Evolutionary conservation across 2,113 vertebrate species (phyloP).

Genomic region (Paedocypris sp.): DNA sequence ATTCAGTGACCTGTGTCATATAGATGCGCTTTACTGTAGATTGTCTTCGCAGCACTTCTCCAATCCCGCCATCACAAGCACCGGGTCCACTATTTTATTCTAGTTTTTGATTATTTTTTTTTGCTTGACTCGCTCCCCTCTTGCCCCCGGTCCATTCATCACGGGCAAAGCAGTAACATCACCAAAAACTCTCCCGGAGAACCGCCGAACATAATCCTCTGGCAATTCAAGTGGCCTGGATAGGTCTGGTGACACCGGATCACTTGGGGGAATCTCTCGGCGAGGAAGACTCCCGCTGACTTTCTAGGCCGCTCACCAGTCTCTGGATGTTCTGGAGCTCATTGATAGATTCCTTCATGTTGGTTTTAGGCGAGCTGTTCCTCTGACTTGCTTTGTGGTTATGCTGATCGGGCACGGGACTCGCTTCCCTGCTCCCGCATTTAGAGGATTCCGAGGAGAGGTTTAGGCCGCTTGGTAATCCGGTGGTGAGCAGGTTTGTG

Average conservation of each 20-base stretch:
- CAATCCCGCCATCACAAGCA: constrained; percentile 29
- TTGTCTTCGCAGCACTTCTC: constrained; percentile 37
- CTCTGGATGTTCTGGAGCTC: constrained; percentile 97
- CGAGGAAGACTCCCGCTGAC: constrained; percentile 76
- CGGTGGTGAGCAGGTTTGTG: constrained; percentile 74
- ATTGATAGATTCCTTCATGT: constrained; percentile 86
- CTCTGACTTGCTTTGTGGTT: constrained; percentile 60
- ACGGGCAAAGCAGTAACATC: constrained; percentile 34
- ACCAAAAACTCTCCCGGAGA: constrained; percentile 74
- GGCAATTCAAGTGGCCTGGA: constrained; percentile 45
- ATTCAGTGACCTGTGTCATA: constrained; percentile 23
- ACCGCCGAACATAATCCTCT: constrained; percentile 58
- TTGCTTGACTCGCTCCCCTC: constrained; percentile 4
- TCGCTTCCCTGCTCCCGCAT: constrained; percentile 74
- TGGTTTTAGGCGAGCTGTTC: constrained; percentile 70
- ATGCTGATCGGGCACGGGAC: constrained; percentile 76
- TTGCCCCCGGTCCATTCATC: constrained; percentile 24
- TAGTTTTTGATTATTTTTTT: neutral
- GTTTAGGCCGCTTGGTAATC: constrained; percentile 65
- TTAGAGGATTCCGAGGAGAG: constrained; percentile 74
- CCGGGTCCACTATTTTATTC: constrained; percentile 26
- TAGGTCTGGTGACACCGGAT: constrained; percentile 44
- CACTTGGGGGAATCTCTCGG: constrained; percentile 83
- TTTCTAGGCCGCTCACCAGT: constrained; percentile 94
- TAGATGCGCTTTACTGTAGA: constrained; percentile 20